Percentiles rank a stretch among this genome's conserved stretches.
Evolutionary conservation across 2,113 vertebrate genomes (phyloP).

Genomic region (Percopsis transmontana): DNA sequence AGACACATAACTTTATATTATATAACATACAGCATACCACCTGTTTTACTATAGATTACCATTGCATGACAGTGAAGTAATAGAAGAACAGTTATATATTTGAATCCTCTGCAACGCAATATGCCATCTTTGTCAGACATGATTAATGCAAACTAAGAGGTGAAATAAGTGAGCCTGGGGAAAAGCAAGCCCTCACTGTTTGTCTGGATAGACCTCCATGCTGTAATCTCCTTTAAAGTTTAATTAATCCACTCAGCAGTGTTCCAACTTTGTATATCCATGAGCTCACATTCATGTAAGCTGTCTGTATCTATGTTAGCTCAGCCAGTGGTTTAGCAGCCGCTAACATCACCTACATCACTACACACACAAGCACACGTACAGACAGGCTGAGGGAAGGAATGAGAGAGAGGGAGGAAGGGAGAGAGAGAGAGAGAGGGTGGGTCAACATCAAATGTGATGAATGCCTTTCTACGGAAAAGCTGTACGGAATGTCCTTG

Average conservation of each 20-base stretch:
- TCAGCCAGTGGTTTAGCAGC: conserved; percentile 77
- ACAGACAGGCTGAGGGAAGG: neutral
- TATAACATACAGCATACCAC: conserved; percentile 26
- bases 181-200: conserved; percentile 65
- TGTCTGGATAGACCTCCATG: conserved; percentile 64
- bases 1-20: conserved; percentile 36
- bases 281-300: conserved; percentile 66
- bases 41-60: neutral
- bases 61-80: neutral
- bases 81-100: conserved; percentile 24
- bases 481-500: conserved; percentile 97
- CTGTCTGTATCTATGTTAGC: conserved; percentile 77
- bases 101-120: conserved; percentile 18
- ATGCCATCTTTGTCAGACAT: conserved; percentile 16
- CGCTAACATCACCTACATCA: conserved; percentile 62
- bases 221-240: conserved; percentile 71
- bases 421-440: conserved; percentile 65
- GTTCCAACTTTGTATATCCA: conserved; percentile 67
- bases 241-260: conserved; percentile 72
- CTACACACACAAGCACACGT: conserved; percentile 10
- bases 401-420: conserved; percentile 13
- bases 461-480: conserved; percentile 96
- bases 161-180: conserved; percentile 38
- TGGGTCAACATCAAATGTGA: conserved; percentile 94
- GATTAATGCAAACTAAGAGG: conserved; percentile 29